Evolutionary conservation across 2,888 invertebrate genomes (phyloP).

Genomic region (Nematopogon swammerdamellus): DNA sequence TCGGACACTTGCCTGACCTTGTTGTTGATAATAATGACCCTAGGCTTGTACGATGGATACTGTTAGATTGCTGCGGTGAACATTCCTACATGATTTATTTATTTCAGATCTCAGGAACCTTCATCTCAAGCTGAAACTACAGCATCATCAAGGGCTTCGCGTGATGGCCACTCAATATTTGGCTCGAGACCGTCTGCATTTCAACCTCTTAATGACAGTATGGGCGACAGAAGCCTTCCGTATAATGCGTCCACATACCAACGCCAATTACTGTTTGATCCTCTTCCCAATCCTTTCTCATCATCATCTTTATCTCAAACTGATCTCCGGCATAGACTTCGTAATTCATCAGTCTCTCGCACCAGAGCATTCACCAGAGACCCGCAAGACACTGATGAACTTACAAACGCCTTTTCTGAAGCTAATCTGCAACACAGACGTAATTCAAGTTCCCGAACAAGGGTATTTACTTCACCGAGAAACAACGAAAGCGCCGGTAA

Average conservation of each 20-base stretch:
- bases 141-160: too few relatives aligned
- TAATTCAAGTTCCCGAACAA: too few relatives aligned
- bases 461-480: too few relatives aligned
- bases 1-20: too few relatives aligned
- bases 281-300: constrained; percentile 43
- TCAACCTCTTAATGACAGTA: constrained; percentile 32
- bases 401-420: background rate
- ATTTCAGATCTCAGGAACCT: too few relatives aligned
- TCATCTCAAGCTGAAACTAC: too few relatives aligned
- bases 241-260: background rate
- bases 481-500: too few relatives aligned
- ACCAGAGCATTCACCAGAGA: constrained; percentile 32
- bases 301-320: constrained; percentile 12
- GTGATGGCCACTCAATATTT: constrained; percentile 18
- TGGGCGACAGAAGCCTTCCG: background rate
- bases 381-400: background rate
- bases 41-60: too few relatives aligned
- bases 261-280: background rate
- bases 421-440: too few relatives aligned
- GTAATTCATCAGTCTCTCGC: constrained; percentile 13
- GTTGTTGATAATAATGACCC: too few relatives aligned
- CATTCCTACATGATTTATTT: too few relatives aligned
- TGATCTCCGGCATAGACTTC: background rate
- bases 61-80: too few relatives aligned
- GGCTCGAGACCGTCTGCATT: constrained; percentile 42